These are phyloP conservation scores for Lasioglossum albipes DNA, from an alignment of 1,140 invertebrate species.

Conservation along the genomic window DNA sequence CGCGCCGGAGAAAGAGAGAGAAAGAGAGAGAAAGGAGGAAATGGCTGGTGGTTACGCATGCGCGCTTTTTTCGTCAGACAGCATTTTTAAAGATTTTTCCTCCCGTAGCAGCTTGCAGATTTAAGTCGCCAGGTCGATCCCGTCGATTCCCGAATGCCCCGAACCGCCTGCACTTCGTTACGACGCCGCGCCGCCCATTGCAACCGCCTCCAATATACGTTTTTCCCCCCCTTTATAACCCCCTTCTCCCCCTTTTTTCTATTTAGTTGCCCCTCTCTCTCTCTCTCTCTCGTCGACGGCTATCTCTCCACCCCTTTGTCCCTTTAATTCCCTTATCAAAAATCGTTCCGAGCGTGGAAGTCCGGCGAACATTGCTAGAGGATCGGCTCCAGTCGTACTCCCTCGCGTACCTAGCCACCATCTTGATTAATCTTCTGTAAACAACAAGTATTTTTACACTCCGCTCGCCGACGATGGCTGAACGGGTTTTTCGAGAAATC, in stretches of 20 bases:
- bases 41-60: constrained; percentile 63
- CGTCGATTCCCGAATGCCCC: constrained; percentile 59
- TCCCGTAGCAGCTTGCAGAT: constrained; percentile 62
- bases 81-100: constrained; percentile 76
- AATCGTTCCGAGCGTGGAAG: neutral
- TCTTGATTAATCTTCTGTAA: too few relatives aligned
- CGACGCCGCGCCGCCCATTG: constrained; percentile 32
- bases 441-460: too few relatives aligned
- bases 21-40: constrained; percentile 41
- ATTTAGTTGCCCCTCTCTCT: too few relatives aligned
- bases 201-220: constrained; percentile 29
- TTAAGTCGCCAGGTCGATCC: constrained; percentile 63
- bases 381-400: too few relatives aligned
- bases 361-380: too few relatives aligned
- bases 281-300: neutral
- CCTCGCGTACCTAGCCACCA: too few relatives aligned
- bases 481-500: too few relatives aligned
- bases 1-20: constrained; percentile 1
- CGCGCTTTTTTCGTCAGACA: constrained; percentile 72
- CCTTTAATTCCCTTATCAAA: neutral
- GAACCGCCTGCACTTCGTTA: constrained; percentile 54
- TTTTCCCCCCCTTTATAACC: neutral
- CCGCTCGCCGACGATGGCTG: too few relatives aligned
- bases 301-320: neutral
- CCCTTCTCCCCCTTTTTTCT: neutral